Evolutionary conservation across 2,888 invertebrate genomes (phyloP), one percentile per base, ranked within the genome.

Genomic region (Tribolium freemani): DNA sequence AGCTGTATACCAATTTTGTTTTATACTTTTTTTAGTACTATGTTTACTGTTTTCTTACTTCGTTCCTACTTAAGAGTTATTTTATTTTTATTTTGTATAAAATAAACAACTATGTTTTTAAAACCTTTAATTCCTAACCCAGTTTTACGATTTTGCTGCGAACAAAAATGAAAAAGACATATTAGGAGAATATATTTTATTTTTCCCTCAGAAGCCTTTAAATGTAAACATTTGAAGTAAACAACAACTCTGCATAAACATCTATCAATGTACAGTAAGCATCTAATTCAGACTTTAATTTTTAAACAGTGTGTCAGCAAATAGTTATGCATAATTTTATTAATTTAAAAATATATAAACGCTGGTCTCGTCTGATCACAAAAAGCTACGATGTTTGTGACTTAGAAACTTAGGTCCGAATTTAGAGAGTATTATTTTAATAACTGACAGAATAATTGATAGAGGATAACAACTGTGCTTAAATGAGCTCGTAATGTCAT

Each of bases 171-270:
- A 38, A 63, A 20, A 6, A 63, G 6, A 16, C 1, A n/a, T 1
- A 16, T 38, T 67, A 67, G 67, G 56, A 67, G 67, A 67, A 67
- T 67, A 67, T 67, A 56, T 46, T 67, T 57, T 67, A 67, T 67
- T 67, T 67, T 67, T 48, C 54, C 64, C 64, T 54, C 30, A 46
- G 48, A 66, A 57, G 56, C 67, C 46, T 54, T 60, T 16, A 20
- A 46, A 31, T 66, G 13, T 67, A 56, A 67, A 67, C 54, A 67
- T 67, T 13, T 67, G 46, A 67, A 56, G 57, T 64, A 64, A 57
- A 57, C 48, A 67, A 67, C 57, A 67, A 46, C 44, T 66, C 16
- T 57, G 67, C 57, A 31, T 66, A 66, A 53, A 67, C 57, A 66
- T 21, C 44, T 66, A 66, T 44, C 64, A 31, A 50, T 31, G 30